Evolutionary conservation across 1,140 invertebrate genomes (phyloP), one percentile per base, ranked within the genome.

Genomic region (Adoxophyes honmai): DNA sequence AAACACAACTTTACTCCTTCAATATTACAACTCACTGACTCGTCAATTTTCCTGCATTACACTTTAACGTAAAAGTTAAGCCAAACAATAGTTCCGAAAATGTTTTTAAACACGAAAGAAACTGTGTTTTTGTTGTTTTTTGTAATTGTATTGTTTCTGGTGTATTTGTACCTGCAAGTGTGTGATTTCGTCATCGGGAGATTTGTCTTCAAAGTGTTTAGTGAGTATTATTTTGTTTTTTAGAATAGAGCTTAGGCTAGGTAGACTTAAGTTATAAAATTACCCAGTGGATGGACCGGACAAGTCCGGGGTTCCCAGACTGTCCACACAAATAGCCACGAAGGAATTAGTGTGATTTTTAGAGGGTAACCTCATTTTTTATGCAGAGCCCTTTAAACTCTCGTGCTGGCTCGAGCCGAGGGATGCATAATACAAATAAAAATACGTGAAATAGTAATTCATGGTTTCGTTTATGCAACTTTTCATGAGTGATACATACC

Each of bases 151-250:
- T 15, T 84, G 18, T 15, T 77, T 21, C 13, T 78, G 4, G 63
- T 84, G 38, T 65, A 77, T 0, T 55, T 74, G 28, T 84, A 84
- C 48, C 54, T 84, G 15, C 74, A 77, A 52, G 54, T 77, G 1
- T 84, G 81, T 62, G 81, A 84, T 44, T 52, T 75, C 9, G 58
- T 79, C 10, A 67, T 84, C 4, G 68, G 70, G 0, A 59, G 70
- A 61, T 73, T 68, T 44, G 66, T 79, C 13, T 69, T 79, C 34
- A 67, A 55, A 52, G 57, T 84, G n/a, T 82, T 84, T 51, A 53
- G 81, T 84, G 54, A 84, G 81, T 81, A 36, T 7, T 28, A 28
- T 44, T 59, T 51, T 51, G 10, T 52, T 21, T 39, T 7, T 48
- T 28, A 28, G 21, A 28, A 35, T 11, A 4, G 8, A 35, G 15